A percentile compares a stretch with the other conserved stretches of the same genome.
Conservation (phyloP, 2,888 invertebrate species). For the Thecocarcelia acutangulata region DNA sequence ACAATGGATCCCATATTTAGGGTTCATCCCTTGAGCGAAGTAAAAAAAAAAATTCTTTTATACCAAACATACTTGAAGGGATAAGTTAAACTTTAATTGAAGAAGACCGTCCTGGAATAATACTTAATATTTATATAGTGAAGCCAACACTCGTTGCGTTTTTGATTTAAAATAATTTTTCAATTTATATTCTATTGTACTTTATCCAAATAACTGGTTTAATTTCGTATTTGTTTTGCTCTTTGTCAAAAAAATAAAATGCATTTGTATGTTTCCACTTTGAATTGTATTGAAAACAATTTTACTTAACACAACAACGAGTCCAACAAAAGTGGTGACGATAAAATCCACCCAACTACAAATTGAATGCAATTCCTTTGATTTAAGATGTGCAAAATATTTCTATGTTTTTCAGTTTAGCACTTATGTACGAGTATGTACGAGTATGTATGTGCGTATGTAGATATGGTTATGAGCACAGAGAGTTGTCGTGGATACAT, state of each 20-base stretch:
- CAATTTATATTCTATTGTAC: not conserved
- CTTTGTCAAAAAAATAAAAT: not conserved
- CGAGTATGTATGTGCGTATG: not conserved
- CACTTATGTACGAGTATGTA: not conserved
- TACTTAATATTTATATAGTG: not conserved
- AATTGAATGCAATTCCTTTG: not conserved
- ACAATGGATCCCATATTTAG: no score
- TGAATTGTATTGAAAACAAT: not conserved
- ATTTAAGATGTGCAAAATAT: slow-evolving; percentile 1
- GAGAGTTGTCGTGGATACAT: no score
- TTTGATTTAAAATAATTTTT: slow-evolving; percentile 10
- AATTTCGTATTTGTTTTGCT: not conserved
- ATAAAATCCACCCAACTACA: not conserved
- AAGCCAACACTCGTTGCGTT: not conserved
- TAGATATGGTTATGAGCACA: no score
- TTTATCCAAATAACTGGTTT: not conserved
- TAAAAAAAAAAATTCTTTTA: not conserved
- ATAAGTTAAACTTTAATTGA: no score
- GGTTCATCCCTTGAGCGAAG: no score
- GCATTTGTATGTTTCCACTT: not conserved
- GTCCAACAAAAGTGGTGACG: no score
- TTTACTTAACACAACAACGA: not conserved
- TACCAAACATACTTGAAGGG: no score
- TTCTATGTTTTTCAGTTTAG: not conserved
- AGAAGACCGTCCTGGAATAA: not conserved